Evolutionary conservation across 1,140 invertebrate genomes (phyloP).

Genomic region (Pygmarrhopalites habei): DNA sequence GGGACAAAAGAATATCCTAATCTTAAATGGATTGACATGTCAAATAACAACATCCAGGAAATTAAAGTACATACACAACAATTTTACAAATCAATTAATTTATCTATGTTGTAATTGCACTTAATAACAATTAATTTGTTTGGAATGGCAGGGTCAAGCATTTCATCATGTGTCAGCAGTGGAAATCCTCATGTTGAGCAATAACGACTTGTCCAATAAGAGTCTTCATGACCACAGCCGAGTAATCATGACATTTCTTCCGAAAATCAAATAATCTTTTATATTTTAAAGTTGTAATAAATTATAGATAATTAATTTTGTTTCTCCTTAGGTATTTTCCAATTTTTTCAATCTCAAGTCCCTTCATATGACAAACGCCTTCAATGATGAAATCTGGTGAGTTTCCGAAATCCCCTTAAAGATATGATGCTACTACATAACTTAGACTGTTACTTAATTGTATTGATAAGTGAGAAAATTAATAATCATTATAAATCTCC

Average conservation of each 20-base stretch:
- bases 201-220: constrained; percentile 57
- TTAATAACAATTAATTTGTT: too few species aligned
- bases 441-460: background rate
- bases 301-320: too few species aligned
- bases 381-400: constrained; percentile 58
- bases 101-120: too few species aligned
- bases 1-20: constrained; percentile 54
- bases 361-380: constrained; percentile 67
- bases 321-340: too few species aligned
- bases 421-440: too few species aligned
- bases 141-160: constrained; percentile 65
- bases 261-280: too few species aligned
- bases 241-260: too few species aligned
- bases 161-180: constrained; percentile 68
- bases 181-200: constrained; percentile 62
- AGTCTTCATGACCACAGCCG: constrained; percentile 57
- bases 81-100: too few species aligned
- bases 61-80: too few species aligned
- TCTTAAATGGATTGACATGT: constrained; percentile 65
- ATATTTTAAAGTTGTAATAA: too few species aligned
- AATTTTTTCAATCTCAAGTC: constrained; percentile 66
- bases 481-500: constrained; percentile 47
- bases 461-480: too few species aligned
- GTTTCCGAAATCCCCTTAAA: too few species aligned
- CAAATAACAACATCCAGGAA: constrained; percentile 63